Conservation (phyloP, 2,797 vertebrate genomes). For the Mallotus villosus region DNA sequence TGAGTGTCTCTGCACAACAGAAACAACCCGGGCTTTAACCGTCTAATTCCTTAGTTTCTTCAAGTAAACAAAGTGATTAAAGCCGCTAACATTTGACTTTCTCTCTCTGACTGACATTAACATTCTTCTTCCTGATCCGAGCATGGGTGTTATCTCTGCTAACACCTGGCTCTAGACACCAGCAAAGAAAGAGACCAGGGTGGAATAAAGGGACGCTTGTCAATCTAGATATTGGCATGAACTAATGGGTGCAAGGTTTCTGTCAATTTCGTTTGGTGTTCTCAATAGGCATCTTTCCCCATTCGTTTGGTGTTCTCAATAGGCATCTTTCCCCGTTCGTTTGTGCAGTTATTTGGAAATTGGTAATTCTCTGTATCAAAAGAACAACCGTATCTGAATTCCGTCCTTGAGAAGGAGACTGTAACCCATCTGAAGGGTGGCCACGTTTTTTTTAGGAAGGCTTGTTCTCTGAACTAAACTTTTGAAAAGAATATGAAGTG, state of each 20-base stretch:
- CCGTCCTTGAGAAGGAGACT: conserved; percentile 41
- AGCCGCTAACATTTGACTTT: conserved; percentile 54
- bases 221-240: background rate
- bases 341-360: conserved; percentile 17
- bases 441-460: conserved; percentile 13
- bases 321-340: conserved; percentile 7
- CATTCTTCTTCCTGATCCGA: conserved; percentile 41
- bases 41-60: conserved; percentile 41
- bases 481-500: conserved; percentile 26
- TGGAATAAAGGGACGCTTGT: conserved; percentile 37
- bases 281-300: conserved; percentile 7
- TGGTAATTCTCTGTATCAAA: conserved; percentile 7
- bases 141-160: conserved; percentile 24
- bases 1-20: conserved; percentile 54
- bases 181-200: conserved; percentile 41
- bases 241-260: conserved; percentile 13
- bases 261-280: background rate
- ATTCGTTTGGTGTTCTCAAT: conserved; percentile 14
- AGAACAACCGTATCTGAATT: conserved; percentile 33
- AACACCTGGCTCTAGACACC: conserved; percentile 42
- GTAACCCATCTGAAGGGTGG: background rate
- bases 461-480: conserved; percentile 13
- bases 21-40: conserved; percentile 42
- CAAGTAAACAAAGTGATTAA: conserved; percentile 45
- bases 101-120: conserved; percentile 52